Base-by-base conservation (phyloP, 2,113 vertebrate species). In the Climacteris rufus region DNA sequence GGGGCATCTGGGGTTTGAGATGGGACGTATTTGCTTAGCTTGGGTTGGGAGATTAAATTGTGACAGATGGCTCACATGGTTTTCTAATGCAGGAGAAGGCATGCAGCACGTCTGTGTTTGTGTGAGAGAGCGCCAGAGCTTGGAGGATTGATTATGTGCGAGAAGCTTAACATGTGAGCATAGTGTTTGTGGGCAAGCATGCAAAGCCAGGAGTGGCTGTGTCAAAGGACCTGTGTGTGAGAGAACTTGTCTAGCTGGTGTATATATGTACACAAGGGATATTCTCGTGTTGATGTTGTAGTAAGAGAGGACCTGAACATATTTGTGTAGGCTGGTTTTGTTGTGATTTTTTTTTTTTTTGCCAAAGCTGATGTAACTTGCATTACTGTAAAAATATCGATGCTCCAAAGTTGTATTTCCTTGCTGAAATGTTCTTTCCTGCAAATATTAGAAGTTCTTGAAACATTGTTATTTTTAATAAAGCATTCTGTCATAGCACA, bases 391-490 rank as follows among this genome's bases (percentile, higher is more conserved):
- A 77, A 90, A 69, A 30, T 6, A 31, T 28, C 83, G 90, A 70
- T 52, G 59, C 35, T 80, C 59, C 50, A 70, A 88, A 90, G 71
- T 81, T 74, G 16, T 60, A 57, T 92, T 94, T 82, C 66, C 39
- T 39, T 69, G 64, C 52, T 93, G 79, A 93, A 93, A 77, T 68
- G 47, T 50, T 91, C 25, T 90, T 91, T 83, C 59, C 68, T 80
- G 64, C 54, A 87, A 93, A 76, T 83, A 79, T 40, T 86, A 2
- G 33, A 65, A 92, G 71, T 61, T 83, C 63, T 87, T 87, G 74
- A 96, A 95, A 61, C 63, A 66, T 80, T 40, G 54, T 92, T 94
- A 77, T 87, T 94, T 95, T 88, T 83, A 93, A 91, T 88, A 95
- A 87, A 83, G 24, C 50, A 63, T 95, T 93, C 70, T 91, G 84